These are phyloP conservation scores for Coelopa pilipes DNA, from an alignment of 2,888 invertebrate genomes.

Conservation along the genomic window DNA sequence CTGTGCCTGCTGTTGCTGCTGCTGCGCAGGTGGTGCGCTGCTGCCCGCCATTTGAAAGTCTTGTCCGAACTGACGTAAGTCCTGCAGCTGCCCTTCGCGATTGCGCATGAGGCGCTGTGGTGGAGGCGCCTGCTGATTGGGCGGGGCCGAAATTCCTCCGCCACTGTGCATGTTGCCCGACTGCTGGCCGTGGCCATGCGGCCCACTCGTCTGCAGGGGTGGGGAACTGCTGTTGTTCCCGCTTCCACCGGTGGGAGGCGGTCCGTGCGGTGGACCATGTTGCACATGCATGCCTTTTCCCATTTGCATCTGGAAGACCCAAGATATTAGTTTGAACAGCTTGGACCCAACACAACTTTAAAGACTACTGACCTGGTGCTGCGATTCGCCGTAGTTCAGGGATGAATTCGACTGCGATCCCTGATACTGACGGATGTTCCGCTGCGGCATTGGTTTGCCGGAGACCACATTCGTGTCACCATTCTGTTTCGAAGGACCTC, in stretches of 20 bases:
- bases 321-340: not conserved
- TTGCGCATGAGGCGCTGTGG: constrained; percentile 60
- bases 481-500: constrained; percentile 60
- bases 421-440: constrained; percentile 62
- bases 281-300: constrained; percentile 58
- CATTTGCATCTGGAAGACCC: constrained; percentile 43
- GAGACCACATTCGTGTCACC: constrained; percentile 58
- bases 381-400: constrained; percentile 55
- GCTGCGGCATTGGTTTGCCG: constrained; percentile 62
- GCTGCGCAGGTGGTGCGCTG: constrained; percentile 57
- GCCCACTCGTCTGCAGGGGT: constrained; percentile 55
- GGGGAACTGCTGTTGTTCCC: constrained; percentile 58
- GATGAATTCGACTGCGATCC: constrained; percentile 57
- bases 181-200: constrained; percentile 40
- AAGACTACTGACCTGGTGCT: constrained; percentile 47
- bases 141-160: constrained; percentile 50
- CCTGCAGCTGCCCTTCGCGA: constrained; percentile 67
- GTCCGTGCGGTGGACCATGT: constrained; percentile 52
- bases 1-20: constrained; percentile 51
- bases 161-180: constrained; percentile 47
- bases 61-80: constrained; percentile 81
- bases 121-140: constrained; percentile 56
- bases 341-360: not conserved
- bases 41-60: constrained; percentile 77
- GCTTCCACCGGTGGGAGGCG: constrained; percentile 38